Evolutionary conservation across 2,797 vertebrate species (phyloP).

Genomic region (Aeoliscus strigatus): DNA sequence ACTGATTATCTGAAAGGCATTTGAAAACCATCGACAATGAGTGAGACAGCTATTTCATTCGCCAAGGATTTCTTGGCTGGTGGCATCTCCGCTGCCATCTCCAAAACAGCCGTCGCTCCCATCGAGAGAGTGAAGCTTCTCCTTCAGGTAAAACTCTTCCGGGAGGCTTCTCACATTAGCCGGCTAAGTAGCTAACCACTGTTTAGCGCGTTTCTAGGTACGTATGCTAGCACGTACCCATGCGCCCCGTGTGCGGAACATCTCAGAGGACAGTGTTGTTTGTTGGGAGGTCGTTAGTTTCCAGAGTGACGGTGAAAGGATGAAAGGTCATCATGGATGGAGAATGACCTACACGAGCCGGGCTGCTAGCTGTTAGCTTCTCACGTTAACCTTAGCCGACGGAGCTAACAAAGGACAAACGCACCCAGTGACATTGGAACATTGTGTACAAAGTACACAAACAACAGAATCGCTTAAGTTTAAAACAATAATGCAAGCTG

Average conservation of each 20-base stretch:
- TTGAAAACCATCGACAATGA: slow-evolving; percentile 56
- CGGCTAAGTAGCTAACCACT: slow-evolving; percentile 6
- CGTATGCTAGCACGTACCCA: neutral
- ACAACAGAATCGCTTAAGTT: no score
- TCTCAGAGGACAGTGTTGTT: rapidly evolving
- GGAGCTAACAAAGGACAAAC: slow-evolving; percentile 72
- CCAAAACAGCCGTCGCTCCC: slow-evolving; percentile 74
- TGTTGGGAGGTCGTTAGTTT: neutral
- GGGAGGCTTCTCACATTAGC: slow-evolving; percentile 29
- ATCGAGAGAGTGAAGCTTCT: slow-evolving; percentile 78
- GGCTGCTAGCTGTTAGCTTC: slow-evolving; percentile 45
- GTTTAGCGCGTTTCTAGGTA: neutral
- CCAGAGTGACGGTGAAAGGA: rapidly evolving
- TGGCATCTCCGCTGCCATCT: slow-evolving; percentile 73
- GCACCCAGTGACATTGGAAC: slow-evolving; percentile 18
- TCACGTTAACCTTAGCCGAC: slow-evolving; percentile 64
- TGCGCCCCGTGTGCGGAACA: rapidly evolving
- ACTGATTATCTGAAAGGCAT: slow-evolving; percentile 57
- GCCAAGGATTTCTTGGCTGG: slow-evolving; percentile 76
- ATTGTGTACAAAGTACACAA: slow-evolving; percentile 36
- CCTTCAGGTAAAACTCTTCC: slow-evolving; percentile 67
- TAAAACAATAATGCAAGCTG: no score
- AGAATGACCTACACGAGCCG: slow-evolving; percentile 69
- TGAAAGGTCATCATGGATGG: slow-evolving; percentile 54
- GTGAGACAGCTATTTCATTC: slow-evolving; percentile 63